Base-by-base conservation (phyloP, 2,888 invertebrate genomes). In the Nymphalis c-album region DNA sequence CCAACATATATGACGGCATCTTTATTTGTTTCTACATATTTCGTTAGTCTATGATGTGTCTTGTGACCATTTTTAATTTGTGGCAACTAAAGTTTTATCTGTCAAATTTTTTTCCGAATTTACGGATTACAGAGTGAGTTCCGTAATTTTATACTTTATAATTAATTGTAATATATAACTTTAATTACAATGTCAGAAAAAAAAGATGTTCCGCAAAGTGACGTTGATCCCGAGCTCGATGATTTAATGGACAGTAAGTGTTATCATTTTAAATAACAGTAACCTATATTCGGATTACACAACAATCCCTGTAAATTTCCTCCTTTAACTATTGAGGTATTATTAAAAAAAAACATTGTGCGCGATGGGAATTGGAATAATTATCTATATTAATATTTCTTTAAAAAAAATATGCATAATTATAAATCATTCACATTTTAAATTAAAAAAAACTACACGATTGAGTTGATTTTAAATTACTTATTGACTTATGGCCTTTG, bases 211-310 rank as follows among this genome's bases (percentile, higher is more conserved):
- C 72, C 81, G 0, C 84, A 85, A 75, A 86, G 87, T 35, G 85
- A 86, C 8, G 87, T 87, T 40, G 96, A 96, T 77, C 93, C 95
- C 47, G 96, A 96, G 83, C 87, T 96, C 73, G 94, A 96, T 68
- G 95, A 96, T 74, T 91, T 96, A 76, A 86, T 96, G 74, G 95
- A 96, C 84, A 96, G 96, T 96, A 86, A 94, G 94, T 93, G 7
- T n/a, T 55, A 13, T 53, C 31, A 31, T 55, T 55, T 26, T 85
- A 83, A 71, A 75, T 71, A 81, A 76, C 80, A 79, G 77, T 88
- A 83, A 78, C 80, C 81, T 72, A 78, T 35, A 35, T 69, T 64
- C 64, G 61, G 72, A 66, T 77, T 75, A 73, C 71, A 73, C 73
- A 74, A 74, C 71, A 71, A 22, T 45, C 59, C 31, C 31, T 57